Conservation (phyloP, 2,797 vertebrate genomes). For the Rallus crepitans region DNA sequence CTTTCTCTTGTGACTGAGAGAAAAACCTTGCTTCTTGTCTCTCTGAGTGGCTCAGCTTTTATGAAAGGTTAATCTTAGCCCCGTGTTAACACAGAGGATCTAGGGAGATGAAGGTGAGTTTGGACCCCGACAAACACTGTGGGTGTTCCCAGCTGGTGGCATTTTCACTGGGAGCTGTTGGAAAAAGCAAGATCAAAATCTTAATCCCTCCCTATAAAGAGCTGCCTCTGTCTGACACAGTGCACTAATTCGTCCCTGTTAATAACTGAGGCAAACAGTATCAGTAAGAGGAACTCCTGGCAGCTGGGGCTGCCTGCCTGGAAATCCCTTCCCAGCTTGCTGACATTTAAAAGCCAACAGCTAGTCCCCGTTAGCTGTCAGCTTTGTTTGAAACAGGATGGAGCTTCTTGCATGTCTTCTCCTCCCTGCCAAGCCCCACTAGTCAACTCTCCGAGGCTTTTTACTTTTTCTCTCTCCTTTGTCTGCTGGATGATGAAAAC, state of each 20-base stretch:
- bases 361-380: conserved; percentile 43
- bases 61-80: conserved; percentile 7
- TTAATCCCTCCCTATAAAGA: background rate
- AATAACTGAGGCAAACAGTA: conserved; percentile 15
- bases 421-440: background rate
- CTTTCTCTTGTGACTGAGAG: background rate
- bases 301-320: conserved; percentile 59
- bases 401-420: background rate
- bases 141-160: background rate
- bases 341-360: conserved; percentile 68
- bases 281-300: conserved; percentile 60
- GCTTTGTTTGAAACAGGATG: background rate
- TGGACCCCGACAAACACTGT: background rate
- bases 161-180: background rate
- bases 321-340: conserved; percentile 66
- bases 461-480: background rate
- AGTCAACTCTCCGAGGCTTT: background rate
- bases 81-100: background rate
- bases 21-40: background rate
- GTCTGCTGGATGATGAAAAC: background rate
- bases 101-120: background rate
- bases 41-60: background rate
- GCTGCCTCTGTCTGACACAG: background rate
- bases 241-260: background rate
- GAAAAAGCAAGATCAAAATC: background rate